These are phyloP conservation scores for Pectinophora gossypiella DNA, from an alignment of 1,140 invertebrate genomes.

Conservation along the genomic window DNA sequence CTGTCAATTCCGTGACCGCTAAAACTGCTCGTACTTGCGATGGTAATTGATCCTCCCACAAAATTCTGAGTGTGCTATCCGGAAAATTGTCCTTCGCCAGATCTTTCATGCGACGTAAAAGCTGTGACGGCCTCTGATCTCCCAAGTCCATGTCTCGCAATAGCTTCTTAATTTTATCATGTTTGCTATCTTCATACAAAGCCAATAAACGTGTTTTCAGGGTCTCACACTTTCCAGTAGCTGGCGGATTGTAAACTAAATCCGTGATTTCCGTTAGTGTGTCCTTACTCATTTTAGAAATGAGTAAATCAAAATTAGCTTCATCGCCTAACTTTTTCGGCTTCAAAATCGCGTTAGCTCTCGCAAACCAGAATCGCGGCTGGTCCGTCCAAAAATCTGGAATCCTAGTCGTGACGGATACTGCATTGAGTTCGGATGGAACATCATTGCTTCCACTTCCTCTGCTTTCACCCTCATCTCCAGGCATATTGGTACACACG, in stretches of 20 bases:
- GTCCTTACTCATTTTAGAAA: background rate
- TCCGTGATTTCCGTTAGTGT: background rate
- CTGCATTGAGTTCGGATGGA: no score
- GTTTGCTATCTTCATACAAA: background rate
- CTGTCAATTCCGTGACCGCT: background rate
- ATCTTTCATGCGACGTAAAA: background rate
- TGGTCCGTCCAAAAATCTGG: background rate
- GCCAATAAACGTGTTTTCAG: background rate
- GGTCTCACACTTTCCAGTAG: background rate
- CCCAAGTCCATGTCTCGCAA: conserved; percentile 3
- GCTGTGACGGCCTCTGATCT: background rate
- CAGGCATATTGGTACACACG: no score
- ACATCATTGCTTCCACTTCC: no score
- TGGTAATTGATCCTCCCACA: background rate
- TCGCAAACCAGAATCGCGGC: background rate
- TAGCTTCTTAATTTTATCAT: background rate
- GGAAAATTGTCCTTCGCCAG: background rate
- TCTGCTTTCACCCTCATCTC: no score
- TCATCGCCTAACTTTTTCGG: background rate
- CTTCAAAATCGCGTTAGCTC: background rate
- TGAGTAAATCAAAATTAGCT: background rate
- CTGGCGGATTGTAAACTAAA: background rate
- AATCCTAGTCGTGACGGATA: background rate
- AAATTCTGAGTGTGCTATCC: background rate
- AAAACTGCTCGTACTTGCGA: background rate